A percentile compares a stretch with the other conserved stretches of the same genome.
Evolutionary conservation across 2,113 vertebrate genomes (phyloP).

Genomic region (Chloropsis hardwickii): DNA sequence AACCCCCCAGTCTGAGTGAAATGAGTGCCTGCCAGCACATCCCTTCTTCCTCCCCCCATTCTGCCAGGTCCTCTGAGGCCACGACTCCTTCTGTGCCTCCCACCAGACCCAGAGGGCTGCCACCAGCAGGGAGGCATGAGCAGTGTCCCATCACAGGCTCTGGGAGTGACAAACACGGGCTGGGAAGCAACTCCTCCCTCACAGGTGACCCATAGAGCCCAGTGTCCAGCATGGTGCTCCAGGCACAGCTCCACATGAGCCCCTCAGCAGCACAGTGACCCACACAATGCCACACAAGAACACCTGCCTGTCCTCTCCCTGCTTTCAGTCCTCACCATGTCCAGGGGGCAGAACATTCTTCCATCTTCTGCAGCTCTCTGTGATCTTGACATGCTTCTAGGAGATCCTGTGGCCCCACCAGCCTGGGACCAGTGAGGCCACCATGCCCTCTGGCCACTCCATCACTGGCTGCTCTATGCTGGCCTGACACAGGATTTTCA

Average conservation of each 20-base stretch:
- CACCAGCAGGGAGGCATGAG: not conserved
- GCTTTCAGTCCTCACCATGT: accelerated
- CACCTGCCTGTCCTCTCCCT: not conserved
- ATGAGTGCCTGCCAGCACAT: not conserved
- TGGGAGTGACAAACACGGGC: not conserved
- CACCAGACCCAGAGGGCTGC: not conserved
- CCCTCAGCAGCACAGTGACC: not conserved
- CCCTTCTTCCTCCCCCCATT: not conserved
- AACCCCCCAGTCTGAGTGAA: not conserved
- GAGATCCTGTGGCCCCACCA: not conserved
- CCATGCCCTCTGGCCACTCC: not conserved
- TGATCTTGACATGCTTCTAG: accelerated
- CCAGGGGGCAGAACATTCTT: not conserved
- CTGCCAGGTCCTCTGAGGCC: not conserved
- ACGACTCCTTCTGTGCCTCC: not conserved
- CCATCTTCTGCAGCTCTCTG: not conserved
- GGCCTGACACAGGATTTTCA: accelerated
- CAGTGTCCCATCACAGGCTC: not conserved
- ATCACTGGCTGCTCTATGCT: not conserved
- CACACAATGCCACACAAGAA: not conserved
- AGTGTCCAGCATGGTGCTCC: accelerated
- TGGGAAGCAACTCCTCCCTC: not conserved
- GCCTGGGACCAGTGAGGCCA: not conserved
- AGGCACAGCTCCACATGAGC: not conserved
- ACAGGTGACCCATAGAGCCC: not conserved